Conservation (phyloP, 2,888 invertebrate species). For the Calliphora vomitoria region DNA sequence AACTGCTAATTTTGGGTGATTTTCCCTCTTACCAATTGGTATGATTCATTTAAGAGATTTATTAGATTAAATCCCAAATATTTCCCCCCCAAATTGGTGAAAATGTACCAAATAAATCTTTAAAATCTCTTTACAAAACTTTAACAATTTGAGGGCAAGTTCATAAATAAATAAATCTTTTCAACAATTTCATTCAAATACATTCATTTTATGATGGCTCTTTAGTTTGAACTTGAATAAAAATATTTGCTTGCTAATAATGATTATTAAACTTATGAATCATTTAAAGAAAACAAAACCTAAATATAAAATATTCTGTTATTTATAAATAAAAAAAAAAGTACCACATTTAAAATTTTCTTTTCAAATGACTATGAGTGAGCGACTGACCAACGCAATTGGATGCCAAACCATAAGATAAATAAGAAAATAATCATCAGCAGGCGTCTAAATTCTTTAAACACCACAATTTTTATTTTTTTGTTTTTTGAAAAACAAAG, state of each 20-base stretch:
- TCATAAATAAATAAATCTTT: neutral
- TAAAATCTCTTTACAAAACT: too few species aligned
- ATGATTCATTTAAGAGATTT: too few species aligned
- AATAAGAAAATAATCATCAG: slow-evolving; percentile 1
- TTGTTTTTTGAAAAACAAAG: neutral
- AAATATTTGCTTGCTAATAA: too few species aligned
- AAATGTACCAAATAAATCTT: too few species aligned
- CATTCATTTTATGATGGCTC: neutral
- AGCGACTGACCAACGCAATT: slow-evolving; percentile 17
- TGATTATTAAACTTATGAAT: too few species aligned
- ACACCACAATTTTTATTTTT: neutral
- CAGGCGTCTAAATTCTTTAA: slow-evolving; percentile 67
- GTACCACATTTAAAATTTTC: neutral
- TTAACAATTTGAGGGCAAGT: neutral
- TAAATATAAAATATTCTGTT: neutral
- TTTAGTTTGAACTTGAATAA: slow-evolving; percentile 7
- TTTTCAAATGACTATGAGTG: neutral
- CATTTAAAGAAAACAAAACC: neutral
- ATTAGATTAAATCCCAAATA: too few species aligned
- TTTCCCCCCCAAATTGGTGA: too few species aligned
- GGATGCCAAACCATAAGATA: slow-evolving; percentile 13
- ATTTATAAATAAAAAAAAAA: slow-evolving; percentile 14
- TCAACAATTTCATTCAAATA: neutral
- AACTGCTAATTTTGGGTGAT: too few species aligned
- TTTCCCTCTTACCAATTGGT: too few species aligned